Evolutionary conservation across 2,888 invertebrate genomes (phyloP).

Genomic region (Eilema sororculum): DNA sequence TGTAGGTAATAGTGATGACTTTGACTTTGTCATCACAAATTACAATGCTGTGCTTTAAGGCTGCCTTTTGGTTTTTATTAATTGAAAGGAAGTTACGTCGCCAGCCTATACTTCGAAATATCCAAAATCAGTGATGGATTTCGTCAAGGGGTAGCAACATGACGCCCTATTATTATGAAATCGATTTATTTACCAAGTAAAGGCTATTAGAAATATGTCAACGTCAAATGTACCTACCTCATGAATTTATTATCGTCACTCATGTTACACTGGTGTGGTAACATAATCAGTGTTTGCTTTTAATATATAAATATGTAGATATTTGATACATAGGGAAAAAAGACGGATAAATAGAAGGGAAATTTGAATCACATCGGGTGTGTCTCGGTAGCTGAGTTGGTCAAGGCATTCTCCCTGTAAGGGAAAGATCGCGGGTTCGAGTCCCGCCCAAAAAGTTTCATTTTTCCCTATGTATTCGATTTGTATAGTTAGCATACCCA

Average conservation of each 20-base stretch:
- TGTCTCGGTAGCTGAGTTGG: no score
- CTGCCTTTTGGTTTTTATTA: neutral
- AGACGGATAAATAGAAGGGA: no score
- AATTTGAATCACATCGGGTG: no score
- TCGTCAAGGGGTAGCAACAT: neutral
- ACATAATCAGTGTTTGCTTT: neutral
- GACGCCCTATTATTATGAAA: neutral
- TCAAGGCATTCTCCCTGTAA: no score
- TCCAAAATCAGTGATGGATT: neutral
- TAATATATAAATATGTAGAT: neutral
- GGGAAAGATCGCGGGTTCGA: no score
- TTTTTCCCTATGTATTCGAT: no score
- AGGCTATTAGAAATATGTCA: constrained; percentile 15
- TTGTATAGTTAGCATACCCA: no score
- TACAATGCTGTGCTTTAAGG: no score
- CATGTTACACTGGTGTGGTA: neutral
- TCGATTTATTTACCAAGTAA: constrained; percentile 11
- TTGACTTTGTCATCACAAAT: no score
- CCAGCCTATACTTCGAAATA: neutral
- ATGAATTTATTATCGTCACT: constrained; percentile 8
- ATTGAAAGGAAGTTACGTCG: neutral
- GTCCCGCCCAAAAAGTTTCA: no score
- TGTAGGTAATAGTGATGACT: no score
- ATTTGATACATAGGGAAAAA: no score
- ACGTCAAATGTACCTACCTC: neutral